Evolutionary conservation across 2,797 vertebrate genomes (phyloP).

Genomic region (Chrysocyon brachyurus): DNA sequence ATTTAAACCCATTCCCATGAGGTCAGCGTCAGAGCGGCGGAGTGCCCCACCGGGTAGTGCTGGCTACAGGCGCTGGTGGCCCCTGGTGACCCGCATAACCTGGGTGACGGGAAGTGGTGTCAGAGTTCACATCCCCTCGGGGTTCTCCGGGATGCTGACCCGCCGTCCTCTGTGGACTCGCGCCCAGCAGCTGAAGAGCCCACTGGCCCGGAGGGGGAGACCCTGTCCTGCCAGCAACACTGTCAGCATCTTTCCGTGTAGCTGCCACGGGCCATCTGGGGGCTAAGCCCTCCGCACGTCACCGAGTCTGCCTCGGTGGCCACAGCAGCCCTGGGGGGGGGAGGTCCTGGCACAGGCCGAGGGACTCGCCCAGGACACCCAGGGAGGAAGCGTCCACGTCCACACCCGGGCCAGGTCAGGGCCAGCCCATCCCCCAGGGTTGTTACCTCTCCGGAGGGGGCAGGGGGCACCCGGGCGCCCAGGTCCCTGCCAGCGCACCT

Average conservation of each 20-base stretch:
- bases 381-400: neutral
- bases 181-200: neutral
- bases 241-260: neutral
- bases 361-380: neutral
- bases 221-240: fast-evolving
- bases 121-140: fast-evolving
- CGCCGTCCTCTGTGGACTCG: neutral
- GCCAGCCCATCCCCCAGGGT: neutral
- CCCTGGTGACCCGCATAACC: fast-evolving
- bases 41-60: fast-evolving
- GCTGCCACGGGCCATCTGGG: fast-evolving
- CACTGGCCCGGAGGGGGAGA: neutral
- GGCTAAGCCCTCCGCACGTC: too few relatives aligned
- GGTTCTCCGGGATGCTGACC: neutral
- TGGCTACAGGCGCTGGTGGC: neutral
- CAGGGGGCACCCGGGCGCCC: fast-evolving
- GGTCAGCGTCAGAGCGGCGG: neutral
- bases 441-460: neutral
- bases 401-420: too few relatives aligned
- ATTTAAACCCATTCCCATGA: neutral
- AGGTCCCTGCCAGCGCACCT: neutral
- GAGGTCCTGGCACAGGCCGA: neutral
- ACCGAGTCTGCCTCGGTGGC: neutral
- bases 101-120: neutral
- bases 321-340: neutral